phyloP scores from a whole-genome alignment of 2,888 invertebrate genomes.

The Barypeithes pellucidus region DNA sequence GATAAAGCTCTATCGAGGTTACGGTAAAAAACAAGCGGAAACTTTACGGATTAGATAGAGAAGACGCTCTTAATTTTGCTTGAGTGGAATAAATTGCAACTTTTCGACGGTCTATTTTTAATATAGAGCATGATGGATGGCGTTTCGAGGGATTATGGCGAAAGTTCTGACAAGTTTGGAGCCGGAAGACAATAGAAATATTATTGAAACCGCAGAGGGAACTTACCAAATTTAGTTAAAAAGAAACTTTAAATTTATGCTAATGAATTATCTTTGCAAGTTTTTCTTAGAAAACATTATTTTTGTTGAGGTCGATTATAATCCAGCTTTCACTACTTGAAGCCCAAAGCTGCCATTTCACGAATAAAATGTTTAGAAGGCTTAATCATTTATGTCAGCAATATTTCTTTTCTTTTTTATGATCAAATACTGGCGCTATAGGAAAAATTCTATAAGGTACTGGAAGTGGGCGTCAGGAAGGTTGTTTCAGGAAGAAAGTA shows the following conservation, averaged over 20 bases:
- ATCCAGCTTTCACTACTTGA: too few species aligned
- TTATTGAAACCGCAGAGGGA: background rate
- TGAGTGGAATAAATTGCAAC: conserved; percentile 44
- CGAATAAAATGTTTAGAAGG: too few species aligned
- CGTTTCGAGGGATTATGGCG: conserved; percentile 13
- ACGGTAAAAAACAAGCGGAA: conserved; percentile 28
- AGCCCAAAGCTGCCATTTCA: too few species aligned
- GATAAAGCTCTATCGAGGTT: conserved; percentile 37
- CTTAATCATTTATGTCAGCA: too few species aligned
- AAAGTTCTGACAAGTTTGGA: conserved; percentile 6
- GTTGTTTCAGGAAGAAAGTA: too few species aligned
- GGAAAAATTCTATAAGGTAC: too few species aligned
- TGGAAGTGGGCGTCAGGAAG: too few species aligned
- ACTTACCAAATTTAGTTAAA: background rate
- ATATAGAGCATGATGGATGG: conserved; percentile 30
- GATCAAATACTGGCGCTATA: too few species aligned
- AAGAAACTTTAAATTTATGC: background rate
- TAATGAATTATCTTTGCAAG: background rate
- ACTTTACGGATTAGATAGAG: conserved; percentile 37
- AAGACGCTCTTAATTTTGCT: conserved; percentile 38
- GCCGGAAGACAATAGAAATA: conserved; percentile 8
- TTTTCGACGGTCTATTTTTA: conserved; percentile 43
- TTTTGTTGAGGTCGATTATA: background rate
- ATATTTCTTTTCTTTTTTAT: too few species aligned
- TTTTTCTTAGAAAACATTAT: background rate